These are phyloP conservation scores for Corydoras sp. DNA, from an alignment of 2,113 vertebrate species.

Conservation along the genomic window DNA sequence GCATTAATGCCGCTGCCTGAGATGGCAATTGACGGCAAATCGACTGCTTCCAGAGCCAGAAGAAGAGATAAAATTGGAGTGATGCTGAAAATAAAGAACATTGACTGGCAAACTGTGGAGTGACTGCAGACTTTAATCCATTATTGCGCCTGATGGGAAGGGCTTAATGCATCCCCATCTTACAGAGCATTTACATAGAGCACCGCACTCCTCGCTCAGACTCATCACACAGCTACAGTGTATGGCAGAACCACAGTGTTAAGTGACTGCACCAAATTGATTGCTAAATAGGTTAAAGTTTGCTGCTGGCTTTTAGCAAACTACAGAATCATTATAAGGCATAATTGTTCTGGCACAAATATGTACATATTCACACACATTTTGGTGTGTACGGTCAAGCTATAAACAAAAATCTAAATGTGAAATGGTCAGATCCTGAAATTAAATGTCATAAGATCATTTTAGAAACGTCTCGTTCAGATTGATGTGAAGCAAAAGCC, in stretches of 20 bases:
- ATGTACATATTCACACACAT: slow-evolving; percentile 1
- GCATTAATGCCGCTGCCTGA: slow-evolving; percentile 86
- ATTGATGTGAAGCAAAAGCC: slow-evolving; percentile 11
- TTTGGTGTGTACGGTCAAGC: not conserved
- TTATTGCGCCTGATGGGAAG: slow-evolving; percentile 74
- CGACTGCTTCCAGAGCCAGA: slow-evolving; percentile 74
- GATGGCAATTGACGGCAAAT: slow-evolving; percentile 79
- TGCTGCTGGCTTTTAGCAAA: slow-evolving; percentile 18
- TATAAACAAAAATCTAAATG: slow-evolving; percentile 12
- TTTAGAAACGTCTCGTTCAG: slow-evolving; percentile 9
- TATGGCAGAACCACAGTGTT: slow-evolving; percentile 47
- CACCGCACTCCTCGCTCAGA: slow-evolving; percentile 21
- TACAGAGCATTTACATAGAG: slow-evolving; percentile 62
- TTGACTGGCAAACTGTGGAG: slow-evolving; percentile 79
- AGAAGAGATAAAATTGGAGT: slow-evolving; percentile 64
- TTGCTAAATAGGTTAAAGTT: slow-evolving; percentile 37
- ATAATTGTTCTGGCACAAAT: not conserved
- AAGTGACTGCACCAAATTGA: slow-evolving; percentile 44
- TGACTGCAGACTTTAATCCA: slow-evolving; percentile 85
- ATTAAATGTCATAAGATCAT: slow-evolving; percentile 30
- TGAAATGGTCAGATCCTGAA: slow-evolving; percentile 17
- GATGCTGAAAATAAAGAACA: slow-evolving; percentile 77
- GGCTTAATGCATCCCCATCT: slow-evolving; percentile 81
- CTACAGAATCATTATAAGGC: slow-evolving; percentile 11
- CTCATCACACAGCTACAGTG: slow-evolving; percentile 16